Base-by-base conservation (phyloP, 2,888 invertebrate species). In the Calameuta pallipes region DNA sequence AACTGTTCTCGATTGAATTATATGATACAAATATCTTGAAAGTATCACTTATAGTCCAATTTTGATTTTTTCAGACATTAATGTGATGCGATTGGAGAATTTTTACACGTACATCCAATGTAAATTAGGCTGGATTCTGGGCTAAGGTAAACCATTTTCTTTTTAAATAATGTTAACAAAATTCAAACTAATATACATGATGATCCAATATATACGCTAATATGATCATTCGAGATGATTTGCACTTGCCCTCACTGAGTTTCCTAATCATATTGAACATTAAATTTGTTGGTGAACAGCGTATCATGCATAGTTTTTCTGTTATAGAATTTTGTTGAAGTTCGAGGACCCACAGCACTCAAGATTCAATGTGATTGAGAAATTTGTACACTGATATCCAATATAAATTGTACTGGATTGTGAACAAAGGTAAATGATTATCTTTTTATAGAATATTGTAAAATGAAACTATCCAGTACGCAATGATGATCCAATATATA, bases 181-280 rank as follows among this genome's bases (percentile, higher is more conserved):
- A 23, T 23, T 9, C 23, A 23, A 36, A 31, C 12, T 34, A 36
- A 12, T 36, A 12, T 36, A 12, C 36, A 79, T 86, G 86, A 86
- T 86, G 86, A 83, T 83, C 76, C 73, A 81, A 85, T 31, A 84
- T 88, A 89, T 90, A 90, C 89, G 89, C 89, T 90, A 90, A 83
- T 83, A 87, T 86, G 89, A 90, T 79, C 82, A 77, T 78, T 30
- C n/a, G 82, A 76, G 78, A 81, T 88, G 88, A 88, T 84, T 79
- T 83, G 13, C 70, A 81, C 88, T 90, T 90, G 90, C 90, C 90
- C 90, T 90, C 90, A 85, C 90, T 90, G 90, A 90, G 68, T 70
- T 37, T 15, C 3, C 11, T 12, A 34, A 37, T 11, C 36, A 35
- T 41, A 23, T 56, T 23, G 23, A 78, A 23, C 41, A 11, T 73